These are phyloP conservation scores for Tor tambroides DNA, from an alignment of 2,113 vertebrate species.

Conservation along the genomic window DNA sequence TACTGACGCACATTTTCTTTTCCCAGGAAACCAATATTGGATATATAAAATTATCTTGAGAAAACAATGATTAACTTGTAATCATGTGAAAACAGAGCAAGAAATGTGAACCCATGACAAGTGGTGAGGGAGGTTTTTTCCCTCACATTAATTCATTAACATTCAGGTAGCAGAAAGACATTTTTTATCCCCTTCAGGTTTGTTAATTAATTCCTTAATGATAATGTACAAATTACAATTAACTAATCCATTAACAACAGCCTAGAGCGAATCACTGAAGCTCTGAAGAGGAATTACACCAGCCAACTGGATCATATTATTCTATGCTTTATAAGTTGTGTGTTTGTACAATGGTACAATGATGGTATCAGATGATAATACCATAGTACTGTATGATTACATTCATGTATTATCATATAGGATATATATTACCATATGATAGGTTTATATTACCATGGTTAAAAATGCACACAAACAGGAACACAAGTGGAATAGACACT, in stretches of 20 bases:
- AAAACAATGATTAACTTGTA: neutral
- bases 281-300: neutral
- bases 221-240: conserved; percentile 1
- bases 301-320: neutral
- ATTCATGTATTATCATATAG: neutral
- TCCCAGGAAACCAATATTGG: neutral
- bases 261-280: neutral
- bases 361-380: neutral
- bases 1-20: neutral
- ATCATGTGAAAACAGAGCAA: neutral
- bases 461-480: neutral
- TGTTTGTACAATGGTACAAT: neutral
- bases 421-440: neutral
- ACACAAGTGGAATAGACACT: neutral
- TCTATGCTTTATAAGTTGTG: neutral
- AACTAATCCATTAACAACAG: neutral
- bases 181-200: neutral
- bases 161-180: neutral
- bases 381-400: neutral
- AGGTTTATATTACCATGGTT: neutral
- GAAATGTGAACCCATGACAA: neutral
- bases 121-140: neutral
- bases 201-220: conserved; percentile 8
- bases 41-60: neutral
- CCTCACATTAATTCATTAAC: neutral